A percentile compares a stretch with the other conserved stretches of the same genome.
Evolutionary conservation across 2,113 vertebrate species (phyloP).

Genomic region (Tachysurus fulvidraco): DNA sequence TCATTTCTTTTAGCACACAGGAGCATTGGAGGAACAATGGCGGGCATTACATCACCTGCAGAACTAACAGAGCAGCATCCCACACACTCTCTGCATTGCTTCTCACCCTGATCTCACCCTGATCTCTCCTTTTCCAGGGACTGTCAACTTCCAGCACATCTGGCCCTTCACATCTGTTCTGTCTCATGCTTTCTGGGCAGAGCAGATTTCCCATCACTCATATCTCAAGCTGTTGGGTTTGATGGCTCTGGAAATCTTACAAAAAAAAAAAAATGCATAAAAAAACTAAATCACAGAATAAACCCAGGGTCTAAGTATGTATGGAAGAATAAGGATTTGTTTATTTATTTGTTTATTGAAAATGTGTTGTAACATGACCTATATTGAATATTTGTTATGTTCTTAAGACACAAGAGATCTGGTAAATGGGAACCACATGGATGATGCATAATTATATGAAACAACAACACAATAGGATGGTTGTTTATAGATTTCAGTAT

Average conservation of each 20-base stretch:
- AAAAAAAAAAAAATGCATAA: constrained; percentile 58
- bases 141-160: constrained; percentile 63
- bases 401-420: constrained; percentile 37
- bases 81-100: constrained; percentile 65
- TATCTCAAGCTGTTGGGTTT: constrained; percentile 43
- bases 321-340: constrained; percentile 61
- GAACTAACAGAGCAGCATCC: constrained; percentile 58
- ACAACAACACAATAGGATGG: constrained; percentile 19
- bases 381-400: constrained; percentile 32
- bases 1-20: constrained; percentile 42
- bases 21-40: constrained; percentile 50
- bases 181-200: constrained; percentile 63
- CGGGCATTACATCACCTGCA: constrained; percentile 57
- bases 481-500: background rate
- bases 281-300: constrained; percentile 55
- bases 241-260: constrained; percentile 43
- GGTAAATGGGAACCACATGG: constrained; percentile 63
- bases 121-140: constrained; percentile 39
- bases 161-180: constrained; percentile 73
- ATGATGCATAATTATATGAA: constrained; percentile 28
- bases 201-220: constrained; percentile 64
- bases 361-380: constrained; percentile 49
- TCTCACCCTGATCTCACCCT: constrained; percentile 57
- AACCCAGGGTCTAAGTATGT: constrained; percentile 61
- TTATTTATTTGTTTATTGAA: constrained; percentile 69